These are phyloP conservation scores for Ceyx erithaca DNA, from an alignment of 2,797 vertebrate genomes.

Conservation along the genomic window DNA sequence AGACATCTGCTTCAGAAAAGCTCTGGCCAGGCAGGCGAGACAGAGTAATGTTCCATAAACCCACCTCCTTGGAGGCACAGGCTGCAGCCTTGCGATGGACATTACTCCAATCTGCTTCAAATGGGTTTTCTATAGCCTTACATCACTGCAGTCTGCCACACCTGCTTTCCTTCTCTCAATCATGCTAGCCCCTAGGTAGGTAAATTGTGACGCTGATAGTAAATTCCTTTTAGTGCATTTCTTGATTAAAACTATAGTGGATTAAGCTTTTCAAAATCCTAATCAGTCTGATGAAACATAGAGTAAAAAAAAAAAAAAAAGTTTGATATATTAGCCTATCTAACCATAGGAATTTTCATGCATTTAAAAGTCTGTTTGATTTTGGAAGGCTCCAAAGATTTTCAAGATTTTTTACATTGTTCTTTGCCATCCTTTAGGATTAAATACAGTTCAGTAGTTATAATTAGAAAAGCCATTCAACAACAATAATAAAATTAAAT, in stretches of 20 bases:
- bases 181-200: background rate
- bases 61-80: rapidly evolving
- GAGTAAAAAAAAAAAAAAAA: background rate
- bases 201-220: background rate
- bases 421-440: background rate
- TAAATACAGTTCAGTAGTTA: background rate
- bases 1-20: background rate
- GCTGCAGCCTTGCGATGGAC: background rate
- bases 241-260: background rate
- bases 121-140: background rate
- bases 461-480: background rate
- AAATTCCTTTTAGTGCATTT: background rate
- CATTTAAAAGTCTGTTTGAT: background rate
- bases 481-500: background rate
- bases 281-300: background rate
- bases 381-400: background rate
- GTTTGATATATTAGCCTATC: background rate
- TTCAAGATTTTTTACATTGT: background rate
- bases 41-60: rapidly evolving
- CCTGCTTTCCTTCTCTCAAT: background rate
- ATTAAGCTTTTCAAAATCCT: background rate
- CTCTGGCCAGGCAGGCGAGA: background rate
- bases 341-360: background rate
- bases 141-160: background rate
- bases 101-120: background rate